Conservation (phyloP, 2,113 vertebrate genomes). For the Phasianus colchicus region DNA sequence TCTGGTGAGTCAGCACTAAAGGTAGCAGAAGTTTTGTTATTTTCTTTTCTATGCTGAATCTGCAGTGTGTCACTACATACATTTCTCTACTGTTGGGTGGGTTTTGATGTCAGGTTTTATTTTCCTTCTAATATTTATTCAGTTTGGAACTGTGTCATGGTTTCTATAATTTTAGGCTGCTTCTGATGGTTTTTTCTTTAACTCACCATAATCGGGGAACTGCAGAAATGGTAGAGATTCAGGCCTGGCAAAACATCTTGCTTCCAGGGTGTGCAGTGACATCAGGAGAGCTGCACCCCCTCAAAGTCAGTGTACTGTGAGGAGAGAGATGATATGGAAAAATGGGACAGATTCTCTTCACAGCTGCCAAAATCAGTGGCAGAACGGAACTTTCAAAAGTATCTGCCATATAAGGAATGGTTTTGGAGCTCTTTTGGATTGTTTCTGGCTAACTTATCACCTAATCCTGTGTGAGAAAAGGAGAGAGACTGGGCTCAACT, state of each 20-base stretch:
- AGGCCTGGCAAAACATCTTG: not conserved
- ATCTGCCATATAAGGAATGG: not conserved
- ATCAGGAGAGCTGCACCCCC: conserved; percentile 12
- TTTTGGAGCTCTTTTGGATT: conserved; percentile 40
- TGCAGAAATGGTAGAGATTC: not conserved
- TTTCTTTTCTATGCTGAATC: conserved; percentile 1
- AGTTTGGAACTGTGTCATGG: not conserved
- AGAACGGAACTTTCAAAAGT: conserved; percentile 15
- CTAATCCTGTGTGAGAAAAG: conserved; percentile 49
- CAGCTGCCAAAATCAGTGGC: conserved; percentile 14
- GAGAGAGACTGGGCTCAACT: conserved; percentile 52
- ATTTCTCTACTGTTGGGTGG: conserved; percentile 2
- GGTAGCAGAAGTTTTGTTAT: not conserved
- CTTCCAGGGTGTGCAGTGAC: conserved; percentile 12
- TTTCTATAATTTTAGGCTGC: not conserved
- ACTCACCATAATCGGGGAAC: not conserved
- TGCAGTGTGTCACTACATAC: not conserved
- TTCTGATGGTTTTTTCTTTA: not conserved
- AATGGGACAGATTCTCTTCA: conserved; percentile 8
- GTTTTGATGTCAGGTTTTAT: conserved; percentile 31
- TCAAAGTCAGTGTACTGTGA: not conserved
- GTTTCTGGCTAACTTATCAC: conserved; percentile 54
- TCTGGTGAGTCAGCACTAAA: conserved; percentile 41
- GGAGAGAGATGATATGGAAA: not conserved
- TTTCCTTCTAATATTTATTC: not conserved